Evolutionary conservation across 2,888 invertebrate genomes (phyloP), one percentile per base, ranked within the genome.

Genomic region (Dione vanillae): DNA sequence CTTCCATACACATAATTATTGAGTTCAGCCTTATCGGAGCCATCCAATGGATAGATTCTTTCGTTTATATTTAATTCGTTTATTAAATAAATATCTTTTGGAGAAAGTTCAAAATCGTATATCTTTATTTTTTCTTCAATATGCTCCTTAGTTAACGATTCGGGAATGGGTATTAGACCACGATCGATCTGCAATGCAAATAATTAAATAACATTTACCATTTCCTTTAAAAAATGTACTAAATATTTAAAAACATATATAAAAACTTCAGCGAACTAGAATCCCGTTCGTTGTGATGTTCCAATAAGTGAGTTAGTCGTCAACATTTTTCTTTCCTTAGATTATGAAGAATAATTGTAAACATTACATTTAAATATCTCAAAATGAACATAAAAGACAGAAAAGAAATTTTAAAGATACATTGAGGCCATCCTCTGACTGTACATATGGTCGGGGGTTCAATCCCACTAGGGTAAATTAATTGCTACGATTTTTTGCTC

Each of bases 81-180:
- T n/a, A 71, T 68, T 11, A 35, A 52, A 41, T 61, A 49, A 12
- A 71, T 10, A 14, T 72, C 72, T 41, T 56, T 41, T 12, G 2
- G n/a, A 10, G 51, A 27, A 9, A 59, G 14, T 80, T 86, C 16
- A 19, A 72, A 72, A 16, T 66, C 14, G 14, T 40, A 72, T 19
- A 72, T 49, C 10, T 72, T n/a, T 56, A 66, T 54, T 37, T 72
- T 69, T 27, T 37, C 68, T 51, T 54, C 8, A 14, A 72, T 72
- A 12, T 72, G 65, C 0, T 54, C 8, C n/a, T 47, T 49, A 27
- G 62, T 62, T 11, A 47, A 16, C n/a, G 72, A 72, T 35, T 20
- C 47, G 7, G 66, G 52, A 8, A 72, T 65, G n/a, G 72, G 72
- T 19, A 66, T 66, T 10, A 61, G 54, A 2, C 54, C 40, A 2